phyloP scores from a whole-genome alignment of 1,140 invertebrate species.

The Calephelis nemesis region DNA sequence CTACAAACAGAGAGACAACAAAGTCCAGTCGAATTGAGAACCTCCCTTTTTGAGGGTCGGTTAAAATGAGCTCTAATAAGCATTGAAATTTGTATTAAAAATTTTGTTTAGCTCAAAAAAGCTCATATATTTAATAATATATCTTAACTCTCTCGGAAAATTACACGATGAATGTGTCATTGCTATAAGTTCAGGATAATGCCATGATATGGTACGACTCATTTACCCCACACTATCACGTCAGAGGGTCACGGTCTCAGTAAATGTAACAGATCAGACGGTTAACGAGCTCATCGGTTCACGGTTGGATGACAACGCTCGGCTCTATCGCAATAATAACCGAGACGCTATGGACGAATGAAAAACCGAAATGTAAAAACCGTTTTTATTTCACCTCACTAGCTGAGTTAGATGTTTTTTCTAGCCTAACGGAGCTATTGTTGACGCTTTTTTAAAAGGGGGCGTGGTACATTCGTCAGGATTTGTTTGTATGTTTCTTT shows the following conservation, averaged over 20 bases:
- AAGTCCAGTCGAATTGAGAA: no score
- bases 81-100: no score
- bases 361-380: neutral
- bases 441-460: no score
- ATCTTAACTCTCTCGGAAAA: neutral
- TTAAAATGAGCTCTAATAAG: no score
- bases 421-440: no score
- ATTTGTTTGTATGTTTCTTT: no score
- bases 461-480: no score
- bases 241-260: neutral
- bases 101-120: no score
- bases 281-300: slow-evolving; percentile 12
- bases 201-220: slow-evolving; percentile 3
- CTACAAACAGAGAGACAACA: no score
- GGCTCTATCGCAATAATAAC: neutral
- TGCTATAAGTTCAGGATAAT: neutral
- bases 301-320: slow-evolving; percentile 13
- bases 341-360: neutral
- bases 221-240: slow-evolving; percentile 15
- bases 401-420: no score
- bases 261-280: slow-evolving; percentile 17
- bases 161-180: neutral
- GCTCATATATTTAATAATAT: neutral
- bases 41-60: no score
- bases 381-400: no score